Evolutionary conservation across 2,888 invertebrate species (phyloP).

Genomic region (Melangyna quadrimaculata): DNA sequence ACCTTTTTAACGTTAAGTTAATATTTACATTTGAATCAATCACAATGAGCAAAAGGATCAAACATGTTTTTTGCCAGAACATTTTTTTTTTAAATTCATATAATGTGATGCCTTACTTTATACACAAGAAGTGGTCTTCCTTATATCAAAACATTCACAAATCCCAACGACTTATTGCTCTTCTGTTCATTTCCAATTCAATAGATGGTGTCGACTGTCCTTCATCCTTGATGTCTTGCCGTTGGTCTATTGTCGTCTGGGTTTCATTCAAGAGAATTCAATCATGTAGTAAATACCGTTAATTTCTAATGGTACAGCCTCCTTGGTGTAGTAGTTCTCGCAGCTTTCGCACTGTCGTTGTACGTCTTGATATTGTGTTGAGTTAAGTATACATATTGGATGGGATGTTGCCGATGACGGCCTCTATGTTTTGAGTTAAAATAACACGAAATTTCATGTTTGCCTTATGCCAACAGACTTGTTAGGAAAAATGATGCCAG

Average conservation of each 20-base stretch:
- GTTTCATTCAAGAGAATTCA: conserved; percentile 44
- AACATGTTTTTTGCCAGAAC: too few relatives aligned
- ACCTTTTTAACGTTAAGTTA: conserved; percentile 19
- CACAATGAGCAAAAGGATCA: neutral
- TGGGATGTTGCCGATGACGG: neutral
- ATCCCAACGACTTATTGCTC: neutral
- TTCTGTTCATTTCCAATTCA: conserved; percentile 25
- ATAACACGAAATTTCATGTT: conserved; percentile 10
- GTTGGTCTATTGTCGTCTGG: conserved; percentile 1
- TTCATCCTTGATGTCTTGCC: conserved; percentile 5
- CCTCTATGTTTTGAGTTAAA: conserved; percentile 9
- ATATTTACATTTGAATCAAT: conserved; percentile 2
- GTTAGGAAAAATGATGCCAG: neutral
- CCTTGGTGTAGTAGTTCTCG: conserved; percentile 27
- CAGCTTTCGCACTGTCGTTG: conserved; percentile 22
- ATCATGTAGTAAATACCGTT: conserved; percentile 43
- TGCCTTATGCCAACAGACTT: neutral
- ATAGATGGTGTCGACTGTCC: conserved; percentile 28
- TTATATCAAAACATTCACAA: neutral
- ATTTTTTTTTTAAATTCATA: too few relatives aligned
- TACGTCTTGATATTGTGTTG: conserved; percentile 35
- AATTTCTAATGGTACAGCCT: conserved; percentile 33
- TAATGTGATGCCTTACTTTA: neutral
- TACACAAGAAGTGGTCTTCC: neutral
- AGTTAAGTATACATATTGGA: conserved; percentile 11